Evolutionary conservation across 2,888 invertebrate species (phyloP), one percentile per base, ranked within the genome.

Genomic region (Scaptomyza reducta): DNA sequence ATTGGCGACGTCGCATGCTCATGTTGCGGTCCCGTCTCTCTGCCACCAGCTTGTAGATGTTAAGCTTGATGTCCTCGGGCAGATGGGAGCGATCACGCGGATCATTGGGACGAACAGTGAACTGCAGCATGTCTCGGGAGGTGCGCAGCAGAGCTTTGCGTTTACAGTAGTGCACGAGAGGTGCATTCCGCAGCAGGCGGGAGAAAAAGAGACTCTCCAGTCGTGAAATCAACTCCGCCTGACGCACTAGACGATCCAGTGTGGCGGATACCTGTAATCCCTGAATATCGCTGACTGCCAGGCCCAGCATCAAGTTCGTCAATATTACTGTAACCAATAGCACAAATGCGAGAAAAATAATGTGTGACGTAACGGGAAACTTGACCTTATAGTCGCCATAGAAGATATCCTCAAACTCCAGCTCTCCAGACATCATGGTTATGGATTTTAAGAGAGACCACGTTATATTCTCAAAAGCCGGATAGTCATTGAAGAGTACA

Each of bases 351-450:
- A 96, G 90, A 73, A 96, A 95, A 92, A 97, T 94, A 4, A 95
- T 92, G 77, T 96, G 96, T 0, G 96, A 94, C 0, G 96, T 96
- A 10, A 94, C 93, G 0, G 95, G 94, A 89, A 95, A 96, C 63
- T 94, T 92, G 11, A 95, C 93, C 45, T 92, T 91, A 1, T 91
- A 90, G 63, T 94, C 93, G 41, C 92, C 93, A 77, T 95, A 96
- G 89, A 96, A 97, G 70, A 96, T 95, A 80, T 96, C 96, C 89
- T 97, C 96, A 76, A 96, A 96, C 89, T 96, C 96, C 50, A 97
- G 90, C 90, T 97, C 97, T 0, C 97, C 97, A 0, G 96, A 95
- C 96, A 97, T 96, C 97, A 97, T 97, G 81, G 96, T 95, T 13
- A 97, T 94, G 0, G 96, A 96, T 91, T 97, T 96, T 1, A 97